Conservation (phyloP, 2,113 vertebrate species). For the Syngnathoides biaculeatus region DNA sequence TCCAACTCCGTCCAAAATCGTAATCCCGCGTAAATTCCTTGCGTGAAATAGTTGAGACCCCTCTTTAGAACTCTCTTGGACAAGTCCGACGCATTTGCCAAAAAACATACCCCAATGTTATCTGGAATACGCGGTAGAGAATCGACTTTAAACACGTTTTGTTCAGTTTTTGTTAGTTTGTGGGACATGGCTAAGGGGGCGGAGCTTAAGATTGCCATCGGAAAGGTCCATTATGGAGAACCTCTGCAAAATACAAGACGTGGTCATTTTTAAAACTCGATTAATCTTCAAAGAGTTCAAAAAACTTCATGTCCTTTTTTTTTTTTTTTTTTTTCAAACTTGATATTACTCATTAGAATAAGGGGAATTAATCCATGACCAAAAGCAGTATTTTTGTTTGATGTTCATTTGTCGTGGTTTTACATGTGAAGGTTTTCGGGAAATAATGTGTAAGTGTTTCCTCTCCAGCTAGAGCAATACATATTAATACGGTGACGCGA, state of each 20-base stretch:
- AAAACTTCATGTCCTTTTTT: neutral
- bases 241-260: neutral
- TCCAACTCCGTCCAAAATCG: too few species aligned
- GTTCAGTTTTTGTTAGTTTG: too few species aligned
- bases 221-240: too few species aligned
- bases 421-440: neutral
- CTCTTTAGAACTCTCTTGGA: too few species aligned
- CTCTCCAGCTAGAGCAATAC: neutral
- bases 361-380: neutral
- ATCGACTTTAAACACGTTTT: too few species aligned
- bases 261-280: neutral
- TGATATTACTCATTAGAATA: neutral
- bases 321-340: neutral
- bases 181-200: too few species aligned
- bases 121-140: too few species aligned
- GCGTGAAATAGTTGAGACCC: too few species aligned
- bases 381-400: neutral
- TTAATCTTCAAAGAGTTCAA: conserved; percentile 5
- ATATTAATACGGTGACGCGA: neutral
- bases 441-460: neutral
- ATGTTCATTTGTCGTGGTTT: neutral
- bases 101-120: too few species aligned
- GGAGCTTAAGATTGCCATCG: too few species aligned
- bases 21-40: too few species aligned
- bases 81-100: too few species aligned